Conservation (phyloP, 2,888 invertebrate species). For the Conops quadrifasciatus region DNA sequence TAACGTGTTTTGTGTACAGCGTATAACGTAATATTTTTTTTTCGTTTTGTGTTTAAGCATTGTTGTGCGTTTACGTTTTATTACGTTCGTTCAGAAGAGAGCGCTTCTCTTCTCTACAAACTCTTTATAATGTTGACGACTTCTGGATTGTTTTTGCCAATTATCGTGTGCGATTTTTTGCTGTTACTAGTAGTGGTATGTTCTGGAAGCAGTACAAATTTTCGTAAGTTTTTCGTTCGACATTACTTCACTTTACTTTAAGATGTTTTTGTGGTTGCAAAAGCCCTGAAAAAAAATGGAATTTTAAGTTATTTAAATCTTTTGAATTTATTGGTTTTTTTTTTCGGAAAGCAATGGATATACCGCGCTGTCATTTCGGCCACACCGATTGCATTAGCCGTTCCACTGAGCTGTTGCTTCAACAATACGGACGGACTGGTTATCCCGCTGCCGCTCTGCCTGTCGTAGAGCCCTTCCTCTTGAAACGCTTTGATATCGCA, state of each 20-base stretch:
- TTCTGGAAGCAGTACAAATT: constrained; percentile 46
- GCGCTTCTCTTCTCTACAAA: too few relatives aligned
- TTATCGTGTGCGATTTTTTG: constrained; percentile 10
- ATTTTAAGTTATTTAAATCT: not conserved
- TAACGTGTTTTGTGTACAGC: too few relatives aligned
- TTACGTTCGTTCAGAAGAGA: too few relatives aligned
- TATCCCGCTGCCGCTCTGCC: constrained; percentile 58
- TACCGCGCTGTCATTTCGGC: constrained; percentile 56
- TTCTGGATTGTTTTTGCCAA: constrained; percentile 6
- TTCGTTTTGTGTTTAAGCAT: not conserved
- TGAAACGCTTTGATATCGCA: constrained; percentile 58
- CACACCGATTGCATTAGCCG: constrained; percentile 59
- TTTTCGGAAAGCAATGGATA: constrained; percentile 53
- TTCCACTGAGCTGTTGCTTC: constrained; percentile 53
- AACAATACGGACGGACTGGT: constrained; percentile 57
- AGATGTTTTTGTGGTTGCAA: not conserved
- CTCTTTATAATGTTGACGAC: not conserved
- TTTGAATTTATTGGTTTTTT: not conserved
- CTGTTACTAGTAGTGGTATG: not conserved
- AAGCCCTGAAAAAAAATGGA: not conserved
- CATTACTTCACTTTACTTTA: not conserved
- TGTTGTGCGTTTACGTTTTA: not conserved
- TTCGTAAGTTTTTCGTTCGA: constrained; percentile 48
- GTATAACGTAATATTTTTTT: constrained; percentile 6
- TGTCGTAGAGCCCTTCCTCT: constrained; percentile 59